These are phyloP conservation scores for Hesperia comma DNA, from an alignment of 2,888 invertebrate species.

Conservation along the genomic window DNA sequence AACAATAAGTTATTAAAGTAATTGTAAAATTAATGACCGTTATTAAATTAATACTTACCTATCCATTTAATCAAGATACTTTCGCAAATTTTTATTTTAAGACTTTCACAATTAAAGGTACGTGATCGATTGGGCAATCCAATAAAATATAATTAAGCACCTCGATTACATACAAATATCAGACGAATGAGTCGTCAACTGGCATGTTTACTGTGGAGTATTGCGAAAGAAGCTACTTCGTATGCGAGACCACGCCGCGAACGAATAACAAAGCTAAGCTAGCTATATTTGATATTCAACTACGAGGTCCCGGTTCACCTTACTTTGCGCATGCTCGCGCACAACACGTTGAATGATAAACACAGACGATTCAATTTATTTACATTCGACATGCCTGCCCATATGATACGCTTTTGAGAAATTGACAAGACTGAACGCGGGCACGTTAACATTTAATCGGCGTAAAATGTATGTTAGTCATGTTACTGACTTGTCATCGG, in stretches of 20 bases:
- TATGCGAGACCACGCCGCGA: constrained; percentile 61
- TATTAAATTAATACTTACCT: neutral
- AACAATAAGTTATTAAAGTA: neutral
- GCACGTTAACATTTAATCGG: constrained; percentile 14
- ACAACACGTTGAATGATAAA: constrained; percentile 44
- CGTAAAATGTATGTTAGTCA: constrained; percentile 33
- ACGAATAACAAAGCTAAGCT: constrained; percentile 57
- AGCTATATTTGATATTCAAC: constrained; percentile 64
- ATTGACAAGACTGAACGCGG: constrained; percentile 11
- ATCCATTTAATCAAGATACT: constrained; percentile 4
- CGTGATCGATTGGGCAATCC: constrained; percentile 42
- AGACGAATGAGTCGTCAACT: constrained; percentile 52
- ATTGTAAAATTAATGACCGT: neutral
- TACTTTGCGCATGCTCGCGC: constrained; percentile 51
- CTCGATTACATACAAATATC: constrained; percentile 46
- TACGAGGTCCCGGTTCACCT: constrained; percentile 64
- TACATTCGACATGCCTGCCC: constrained; percentile 20
- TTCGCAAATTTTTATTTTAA: neutral
- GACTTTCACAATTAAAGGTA: constrained; percentile 27
- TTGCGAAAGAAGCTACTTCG: constrained; percentile 66
- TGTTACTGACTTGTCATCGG: constrained; percentile 9
- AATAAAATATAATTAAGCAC: constrained; percentile 43
- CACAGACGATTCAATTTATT: constrained; percentile 32
- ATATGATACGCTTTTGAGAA: constrained; percentile 30
- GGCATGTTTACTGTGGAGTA: constrained; percentile 50